Conservation (phyloP, 2,888 invertebrate genomes). For the Caenorhabditis doughertyi region DNA sequence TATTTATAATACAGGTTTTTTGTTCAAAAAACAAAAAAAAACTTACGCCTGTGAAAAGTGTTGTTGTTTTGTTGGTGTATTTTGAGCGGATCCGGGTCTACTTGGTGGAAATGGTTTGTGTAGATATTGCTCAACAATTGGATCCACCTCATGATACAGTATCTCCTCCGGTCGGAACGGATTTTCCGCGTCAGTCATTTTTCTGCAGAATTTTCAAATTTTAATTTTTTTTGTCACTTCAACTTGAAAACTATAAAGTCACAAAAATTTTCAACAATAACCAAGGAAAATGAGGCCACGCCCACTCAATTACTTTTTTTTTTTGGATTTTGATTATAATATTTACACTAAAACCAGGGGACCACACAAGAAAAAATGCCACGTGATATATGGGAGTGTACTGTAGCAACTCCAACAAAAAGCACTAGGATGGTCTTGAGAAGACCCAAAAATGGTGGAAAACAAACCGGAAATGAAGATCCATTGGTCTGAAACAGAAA, state of each 20-base stretch:
- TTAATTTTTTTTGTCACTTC: background rate
- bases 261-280: background rate
- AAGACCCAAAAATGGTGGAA: too few species aligned
- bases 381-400: background rate
- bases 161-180: slow-evolving; percentile 82
- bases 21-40: slow-evolving; percentile 21
- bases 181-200: slow-evolving; percentile 81
- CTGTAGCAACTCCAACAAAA: slow-evolving; percentile 21
- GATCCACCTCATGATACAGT: slow-evolving; percentile 79
- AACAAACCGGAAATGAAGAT: slow-evolving; percentile 59
- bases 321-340: too few species aligned
- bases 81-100: slow-evolving; percentile 69
- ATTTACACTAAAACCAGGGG: too few species aligned
- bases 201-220: slow-evolving; percentile 66
- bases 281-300: slow-evolving; percentile 12
- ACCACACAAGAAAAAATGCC: slow-evolving; percentile 33
- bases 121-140: slow-evolving; percentile 82
- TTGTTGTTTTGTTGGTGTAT: slow-evolving; percentile 68
- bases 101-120: slow-evolving; percentile 78
- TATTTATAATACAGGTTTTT: too few species aligned
- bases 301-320: too few species aligned
- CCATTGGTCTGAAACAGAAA: slow-evolving; percentile 56
- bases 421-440: too few species aligned
- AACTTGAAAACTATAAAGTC: background rate
- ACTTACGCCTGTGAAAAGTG: slow-evolving; percentile 36